Evolutionary conservation across 92 coral and sea anemone species (phyloP).

Genomic region (Epizoanthus stellaris): DNA sequence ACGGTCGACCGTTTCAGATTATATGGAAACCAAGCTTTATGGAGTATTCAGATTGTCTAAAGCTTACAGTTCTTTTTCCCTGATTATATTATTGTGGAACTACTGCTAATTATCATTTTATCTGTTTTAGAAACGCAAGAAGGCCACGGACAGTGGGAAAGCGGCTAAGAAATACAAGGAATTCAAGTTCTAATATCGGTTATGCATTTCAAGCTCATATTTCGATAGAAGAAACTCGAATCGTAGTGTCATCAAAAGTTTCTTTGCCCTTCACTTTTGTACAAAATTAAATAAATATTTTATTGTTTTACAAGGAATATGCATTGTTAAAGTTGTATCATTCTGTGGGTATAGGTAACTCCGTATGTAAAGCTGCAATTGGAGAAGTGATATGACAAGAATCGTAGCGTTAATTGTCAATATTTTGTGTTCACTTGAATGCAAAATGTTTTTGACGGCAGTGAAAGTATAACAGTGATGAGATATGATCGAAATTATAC

Average conservation of each 20-base stretch:
- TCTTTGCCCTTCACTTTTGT: background rate
- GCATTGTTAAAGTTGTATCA: background rate
- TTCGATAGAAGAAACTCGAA: background rate
- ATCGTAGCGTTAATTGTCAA: no score
- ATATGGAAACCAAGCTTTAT: no score
- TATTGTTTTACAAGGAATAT: background rate
- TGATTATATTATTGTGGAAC: background rate
- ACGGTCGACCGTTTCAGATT: no score
- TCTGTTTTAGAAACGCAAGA: slow-evolving; percentile 84
- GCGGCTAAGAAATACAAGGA: slow-evolving; percentile 99
- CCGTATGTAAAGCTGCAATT: no score
- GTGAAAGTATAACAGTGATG: no score
- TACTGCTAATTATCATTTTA: background rate
- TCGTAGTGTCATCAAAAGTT: background rate
- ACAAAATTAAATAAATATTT: slow-evolving; percentile 29
- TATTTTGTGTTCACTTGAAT: no score
- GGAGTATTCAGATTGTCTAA: no score
- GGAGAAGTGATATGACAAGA: no score
- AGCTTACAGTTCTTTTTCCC: no score
- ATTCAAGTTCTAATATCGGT: slow-evolving; percentile 79
- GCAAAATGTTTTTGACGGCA: no score
- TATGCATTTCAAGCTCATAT: background rate
- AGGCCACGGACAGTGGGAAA: slow-evolving; percentile 98
- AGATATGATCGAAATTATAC: no score
- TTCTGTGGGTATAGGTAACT: background rate